Percentiles rank a stretch among this genome's conserved stretches.
These are phyloP conservation scores for Tetrapedia diversipes DNA, from an alignment of 2,888 invertebrate species.

Conservation along the genomic window DNA sequence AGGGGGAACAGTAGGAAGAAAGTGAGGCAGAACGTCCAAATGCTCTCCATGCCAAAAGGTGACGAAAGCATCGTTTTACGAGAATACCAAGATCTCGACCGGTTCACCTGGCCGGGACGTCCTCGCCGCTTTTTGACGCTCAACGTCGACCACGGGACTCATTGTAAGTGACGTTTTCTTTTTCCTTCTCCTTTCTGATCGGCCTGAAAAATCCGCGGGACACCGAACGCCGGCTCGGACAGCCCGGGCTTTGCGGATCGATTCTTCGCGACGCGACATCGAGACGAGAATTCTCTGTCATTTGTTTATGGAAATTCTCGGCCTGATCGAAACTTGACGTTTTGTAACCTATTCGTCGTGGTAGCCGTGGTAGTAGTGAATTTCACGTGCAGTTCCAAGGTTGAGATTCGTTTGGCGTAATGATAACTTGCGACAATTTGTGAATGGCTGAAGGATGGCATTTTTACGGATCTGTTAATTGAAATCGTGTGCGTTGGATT, in stretches of 20 bases:
- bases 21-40: slow-evolving; percentile 48
- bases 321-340: neutral
- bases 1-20: slow-evolving; percentile 53
- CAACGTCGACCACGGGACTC: slow-evolving; percentile 14
- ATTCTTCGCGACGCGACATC: slow-evolving; percentile 15
- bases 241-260: slow-evolving; percentile 16
- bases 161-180: slow-evolving; percentile 20
- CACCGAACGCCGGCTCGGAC: slow-evolving; percentile 24
- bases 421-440: neutral
- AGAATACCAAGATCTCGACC: slow-evolving; percentile 10
- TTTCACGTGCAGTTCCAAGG: too few species aligned
- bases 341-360: slow-evolving; percentile 14
- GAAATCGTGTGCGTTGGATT: too few species aligned
- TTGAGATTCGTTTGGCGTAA: neutral
- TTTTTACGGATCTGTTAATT: too few species aligned
- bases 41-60: slow-evolving; percentile 52
- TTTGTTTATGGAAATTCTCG: slow-evolving; percentile 44
- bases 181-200: neutral
- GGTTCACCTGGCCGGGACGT: slow-evolving; percentile 20
- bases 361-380: too few species aligned
- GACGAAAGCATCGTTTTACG: slow-evolving; percentile 7
- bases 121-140: slow-evolving; percentile 28
- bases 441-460: neutral
- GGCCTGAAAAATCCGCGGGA: slow-evolving; percentile 4
- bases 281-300: slow-evolving; percentile 24